These are phyloP conservation scores for Pangasius krempfi DNA, from an alignment of 2,797 vertebrate genomes.

Conservation along the genomic window DNA sequence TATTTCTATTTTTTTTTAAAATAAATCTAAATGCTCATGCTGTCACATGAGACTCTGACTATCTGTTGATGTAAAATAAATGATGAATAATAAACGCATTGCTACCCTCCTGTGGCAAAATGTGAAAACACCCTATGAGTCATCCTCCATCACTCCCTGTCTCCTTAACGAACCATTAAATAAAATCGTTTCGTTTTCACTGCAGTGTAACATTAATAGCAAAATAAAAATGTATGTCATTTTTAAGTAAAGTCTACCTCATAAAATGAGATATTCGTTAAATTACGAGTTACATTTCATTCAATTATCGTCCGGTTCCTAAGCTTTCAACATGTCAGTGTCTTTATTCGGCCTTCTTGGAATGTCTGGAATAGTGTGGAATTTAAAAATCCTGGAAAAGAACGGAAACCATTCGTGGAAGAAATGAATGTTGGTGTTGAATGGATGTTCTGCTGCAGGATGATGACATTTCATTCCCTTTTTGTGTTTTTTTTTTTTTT, in stretches of 20 bases:
- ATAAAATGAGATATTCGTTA: neutral
- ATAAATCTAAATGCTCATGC: neutral
- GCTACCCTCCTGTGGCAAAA: slow-evolving; percentile 21
- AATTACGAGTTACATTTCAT: neutral
- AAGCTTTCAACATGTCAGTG: neutral
- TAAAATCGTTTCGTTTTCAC: neutral
- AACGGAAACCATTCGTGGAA: neutral
- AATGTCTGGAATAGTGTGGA: neutral
- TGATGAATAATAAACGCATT: slow-evolving; percentile 14
- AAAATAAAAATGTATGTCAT: neutral
- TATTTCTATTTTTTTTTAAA: neutral
- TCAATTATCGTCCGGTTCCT: neutral
- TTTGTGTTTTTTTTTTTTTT: too few relatives aligned
- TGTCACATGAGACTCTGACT: neutral
- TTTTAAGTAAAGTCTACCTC: neutral
- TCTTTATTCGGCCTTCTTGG: neutral
- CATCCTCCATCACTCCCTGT: neutral
- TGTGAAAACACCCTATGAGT: neutral
- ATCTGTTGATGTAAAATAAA: neutral
- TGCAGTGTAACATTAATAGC: neutral
- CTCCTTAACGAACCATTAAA: neutral
- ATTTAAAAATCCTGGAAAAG: neutral
- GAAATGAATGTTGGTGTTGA: too few relatives aligned
- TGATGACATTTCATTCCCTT: neutral
- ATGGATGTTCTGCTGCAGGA: neutral